phyloP scores from a whole-genome alignment of 1,140 invertebrate species.

The Drosophila navojoa region DNA sequence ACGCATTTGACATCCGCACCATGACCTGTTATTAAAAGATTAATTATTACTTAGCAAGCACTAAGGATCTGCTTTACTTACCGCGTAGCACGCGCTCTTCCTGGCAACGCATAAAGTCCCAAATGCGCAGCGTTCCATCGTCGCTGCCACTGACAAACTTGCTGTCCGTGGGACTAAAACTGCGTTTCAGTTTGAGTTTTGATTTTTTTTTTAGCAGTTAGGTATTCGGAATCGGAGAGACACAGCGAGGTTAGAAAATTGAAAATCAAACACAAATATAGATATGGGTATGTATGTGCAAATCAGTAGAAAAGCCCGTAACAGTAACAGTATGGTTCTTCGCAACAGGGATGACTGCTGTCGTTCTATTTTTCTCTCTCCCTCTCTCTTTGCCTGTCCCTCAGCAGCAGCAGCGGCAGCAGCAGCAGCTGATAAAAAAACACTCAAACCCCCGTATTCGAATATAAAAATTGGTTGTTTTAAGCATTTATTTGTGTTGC shows the following conservation, averaged over 20 bases:
- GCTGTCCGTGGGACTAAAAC: conserved; percentile 99
- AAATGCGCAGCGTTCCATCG: conserved; percentile 98
- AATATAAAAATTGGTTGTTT: conserved; percentile 41
- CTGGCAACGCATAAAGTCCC: conserved; percentile 98
- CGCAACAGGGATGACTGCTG: conserved; percentile 1
- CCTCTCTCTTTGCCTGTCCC: background rate
- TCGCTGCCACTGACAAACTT: conserved; percentile 99
- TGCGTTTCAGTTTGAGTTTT: conserved; percentile 79
- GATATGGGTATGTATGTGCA: conserved; percentile 2
- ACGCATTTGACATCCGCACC: conserved; percentile 99
- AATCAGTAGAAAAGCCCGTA: background rate
- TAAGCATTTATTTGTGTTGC: conserved; percentile 54
- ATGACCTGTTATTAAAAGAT: conserved; percentile 89
- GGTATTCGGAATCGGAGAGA: conserved; percentile 31
- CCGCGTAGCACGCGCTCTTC: conserved; percentile 98
- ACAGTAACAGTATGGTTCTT: background rate
- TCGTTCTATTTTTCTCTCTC: conserved; percentile 3
- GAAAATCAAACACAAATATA: conserved; percentile 46
- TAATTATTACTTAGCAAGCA: background rate
- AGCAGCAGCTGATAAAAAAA: conserved; percentile 58
- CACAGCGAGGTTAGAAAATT: conserved; percentile 54
- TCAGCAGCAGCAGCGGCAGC: conserved; percentile 18
- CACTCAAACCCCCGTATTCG: conserved; percentile 74
- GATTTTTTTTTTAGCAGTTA: conserved; percentile 21
- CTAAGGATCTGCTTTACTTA: conserved; percentile 82